Base-by-base conservation (phyloP, 2,113 vertebrate species). In the Tricholaema leucomelas region DNA sequence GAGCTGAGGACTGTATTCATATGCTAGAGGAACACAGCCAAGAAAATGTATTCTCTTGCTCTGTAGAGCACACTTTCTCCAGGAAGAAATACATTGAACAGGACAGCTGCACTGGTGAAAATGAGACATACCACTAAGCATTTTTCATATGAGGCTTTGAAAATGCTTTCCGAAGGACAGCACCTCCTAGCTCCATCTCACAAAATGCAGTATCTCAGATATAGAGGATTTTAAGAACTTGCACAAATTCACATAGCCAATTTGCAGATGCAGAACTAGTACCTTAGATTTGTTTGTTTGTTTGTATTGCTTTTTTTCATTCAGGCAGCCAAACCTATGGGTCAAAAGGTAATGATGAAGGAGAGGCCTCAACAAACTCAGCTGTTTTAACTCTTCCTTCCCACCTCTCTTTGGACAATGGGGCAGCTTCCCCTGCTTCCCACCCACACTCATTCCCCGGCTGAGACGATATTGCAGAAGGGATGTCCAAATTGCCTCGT, bases 1-100 rank as follows among this genome's bases (percentile, higher is more conserved):
- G 33, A 82, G 24, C 27, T 85, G 66, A 63, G 56, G 84, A 90
- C 64, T 42, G 6, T 70, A 78, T 59, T 81, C 48, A 24, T 42
- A 19, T 64, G 38, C 40, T 81, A 59, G 40, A 91, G 90, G 83
- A 94, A 82, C 15, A 85, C 12, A 92, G 88, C 81, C 94, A 95
- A 95, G 75, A 94, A 88, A 93, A 91, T 23, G 30, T 82, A 89
- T 87, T 91, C 87, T 91, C 61, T 94, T 94, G 59, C 82, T 92
- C 91, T 88, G 74, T 89, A 87, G 78, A 91, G 58, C 63, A 71
- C 55, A 54, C 63, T 93, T 94, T 95, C 88, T 90, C 59, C 92
- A 95, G 91, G 81, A 95, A 93, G 88, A 95, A 95, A 90, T 87
- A 95, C 84, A 90, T 90, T 81, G 84, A 93, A 36, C 40, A 59